Evolutionary conservation across 2,888 invertebrate genomes (phyloP).

Genomic region (Phortica magna): DNA sequence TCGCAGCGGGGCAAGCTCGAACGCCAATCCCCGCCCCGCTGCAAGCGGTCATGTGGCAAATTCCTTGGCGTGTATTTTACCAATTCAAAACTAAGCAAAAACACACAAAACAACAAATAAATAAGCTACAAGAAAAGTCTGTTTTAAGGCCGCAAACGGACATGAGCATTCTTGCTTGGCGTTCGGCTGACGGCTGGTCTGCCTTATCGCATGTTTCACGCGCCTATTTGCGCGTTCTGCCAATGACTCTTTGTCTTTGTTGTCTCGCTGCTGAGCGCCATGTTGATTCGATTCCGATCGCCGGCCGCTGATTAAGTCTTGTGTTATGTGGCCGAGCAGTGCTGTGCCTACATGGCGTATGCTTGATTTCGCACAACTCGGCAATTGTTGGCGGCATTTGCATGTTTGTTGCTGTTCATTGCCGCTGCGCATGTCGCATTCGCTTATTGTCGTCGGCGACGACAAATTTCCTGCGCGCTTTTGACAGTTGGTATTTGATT

Average conservation of each 20-base stretch:
- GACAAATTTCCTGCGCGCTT: conserved; percentile 62
- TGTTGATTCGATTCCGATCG: no score
- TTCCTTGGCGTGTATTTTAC: background rate
- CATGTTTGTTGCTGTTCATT: background rate
- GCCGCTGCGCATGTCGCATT: conserved; percentile 58
- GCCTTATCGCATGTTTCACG: background rate
- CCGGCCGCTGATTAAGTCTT: background rate
- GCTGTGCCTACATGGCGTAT: conserved; percentile 1
- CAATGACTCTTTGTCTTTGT: background rate
- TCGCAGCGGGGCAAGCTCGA: no score
- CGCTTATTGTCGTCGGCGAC: conserved; percentile 65
- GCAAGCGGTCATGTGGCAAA: conserved; percentile 18
- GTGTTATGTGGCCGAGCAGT: background rate
- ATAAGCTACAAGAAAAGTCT: background rate
- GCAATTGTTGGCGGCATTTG: background rate
- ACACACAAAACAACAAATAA: background rate
- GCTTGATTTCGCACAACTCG: background rate
- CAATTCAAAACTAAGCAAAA: background rate
- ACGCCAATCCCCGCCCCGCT: no score
- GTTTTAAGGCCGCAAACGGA: background rate
- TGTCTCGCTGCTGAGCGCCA: no score
- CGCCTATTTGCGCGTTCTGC: background rate
- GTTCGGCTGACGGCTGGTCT: background rate
- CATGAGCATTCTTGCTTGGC: background rate
- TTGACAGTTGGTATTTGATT: conserved; percentile 68